A percentile compares a stretch with the other conserved stretches of the same genome.
Conservation (phyloP, 2,797 vertebrate genomes). For the Acomys russatus region DNA sequence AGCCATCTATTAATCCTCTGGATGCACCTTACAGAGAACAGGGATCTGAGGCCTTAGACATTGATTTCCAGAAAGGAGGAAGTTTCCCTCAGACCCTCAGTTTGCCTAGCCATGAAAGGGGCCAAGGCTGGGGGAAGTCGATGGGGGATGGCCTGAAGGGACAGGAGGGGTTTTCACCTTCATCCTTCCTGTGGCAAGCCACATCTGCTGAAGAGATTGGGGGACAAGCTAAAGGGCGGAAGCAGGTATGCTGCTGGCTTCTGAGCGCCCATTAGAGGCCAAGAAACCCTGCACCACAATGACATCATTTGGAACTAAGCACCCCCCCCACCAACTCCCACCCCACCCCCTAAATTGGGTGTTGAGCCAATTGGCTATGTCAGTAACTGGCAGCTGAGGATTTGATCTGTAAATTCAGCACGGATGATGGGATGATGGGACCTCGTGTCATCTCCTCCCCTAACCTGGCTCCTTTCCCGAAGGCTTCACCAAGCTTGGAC, state of each 20-base stretch:
- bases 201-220: not conserved
- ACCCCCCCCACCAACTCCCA: not conserved
- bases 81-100: not conserved
- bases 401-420: slow-evolving; percentile 1
- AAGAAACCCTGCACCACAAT: not conserved
- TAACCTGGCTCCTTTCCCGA: not conserved
- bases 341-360: not conserved
- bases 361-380: not conserved
- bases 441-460: not conserved
- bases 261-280: not conserved
- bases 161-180: not conserved
- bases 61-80: not conserved
- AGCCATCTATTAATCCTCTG: not conserved
- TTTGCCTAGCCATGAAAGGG: slow-evolving; percentile 7
- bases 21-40: not conserved
- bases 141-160: not conserved
- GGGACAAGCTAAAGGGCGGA: not conserved
- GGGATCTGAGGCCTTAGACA: not conserved
- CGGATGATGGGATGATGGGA: not conserved
- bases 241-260: not conserved
- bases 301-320: slow-evolving; percentile 38
- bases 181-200: not conserved
- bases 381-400: slow-evolving; percentile 45
- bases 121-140: not conserved
- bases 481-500: not conserved